A percentile compares a stretch with the other conserved stretches of the same genome.
These are phyloP conservation scores for Dendroctonus valens DNA, from an alignment of 1,140 invertebrate genomes.

Conservation along the genomic window DNA sequence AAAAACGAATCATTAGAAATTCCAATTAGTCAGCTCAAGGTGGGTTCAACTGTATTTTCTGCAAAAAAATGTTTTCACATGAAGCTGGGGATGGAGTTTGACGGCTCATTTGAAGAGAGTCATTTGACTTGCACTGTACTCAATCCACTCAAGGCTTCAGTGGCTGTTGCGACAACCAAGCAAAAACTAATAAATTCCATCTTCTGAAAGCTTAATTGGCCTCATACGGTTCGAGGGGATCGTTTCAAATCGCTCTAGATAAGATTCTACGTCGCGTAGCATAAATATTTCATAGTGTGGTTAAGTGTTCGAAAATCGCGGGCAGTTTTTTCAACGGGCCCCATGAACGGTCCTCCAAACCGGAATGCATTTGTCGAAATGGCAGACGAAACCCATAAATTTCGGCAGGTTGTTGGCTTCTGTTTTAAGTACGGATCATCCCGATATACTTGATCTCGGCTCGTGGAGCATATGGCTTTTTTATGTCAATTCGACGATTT, in stretches of 20 bases:
- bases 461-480: constrained; percentile 5
- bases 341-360: constrained; percentile 8
- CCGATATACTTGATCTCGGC: neutral
- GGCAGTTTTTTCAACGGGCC: constrained; percentile 18
- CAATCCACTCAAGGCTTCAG: no score
- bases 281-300: constrained; percentile 32
- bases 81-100: no score
- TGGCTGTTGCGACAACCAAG: no score
- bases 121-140: no score
- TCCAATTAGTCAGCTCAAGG: no score
- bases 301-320: constrained; percentile 27
- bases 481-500: neutral
- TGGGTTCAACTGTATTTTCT: no score
- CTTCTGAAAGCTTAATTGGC: constrained; percentile 6
- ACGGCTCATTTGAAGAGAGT: no score
- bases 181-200: no score
- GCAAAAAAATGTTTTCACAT: no score
- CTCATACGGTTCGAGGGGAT: constrained; percentile 5
- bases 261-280: constrained; percentile 20
- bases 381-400: constrained; percentile 34
- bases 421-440: constrained; percentile 21
- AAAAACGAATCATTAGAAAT: no score
- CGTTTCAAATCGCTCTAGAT: constrained; percentile 10
- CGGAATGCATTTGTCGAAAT: constrained; percentile 32
- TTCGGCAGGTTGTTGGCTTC: constrained; percentile 33